Conservation (phyloP, 2,888 invertebrate species). For the Drymonia ruficornis region DNA sequence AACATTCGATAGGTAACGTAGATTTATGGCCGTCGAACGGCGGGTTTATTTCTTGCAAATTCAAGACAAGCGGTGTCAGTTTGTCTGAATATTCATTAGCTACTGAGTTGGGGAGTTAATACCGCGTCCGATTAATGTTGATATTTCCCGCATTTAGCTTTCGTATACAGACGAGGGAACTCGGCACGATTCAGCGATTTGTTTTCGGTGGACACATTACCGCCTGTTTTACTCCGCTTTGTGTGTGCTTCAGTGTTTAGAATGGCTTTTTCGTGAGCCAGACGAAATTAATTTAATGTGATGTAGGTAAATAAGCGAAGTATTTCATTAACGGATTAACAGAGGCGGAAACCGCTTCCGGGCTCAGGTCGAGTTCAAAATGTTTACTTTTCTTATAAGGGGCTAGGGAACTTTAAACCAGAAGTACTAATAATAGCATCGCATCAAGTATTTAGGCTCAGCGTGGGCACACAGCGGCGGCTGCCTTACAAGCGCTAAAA, state of each 20-base stretch:
- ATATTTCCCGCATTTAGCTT: constrained; percentile 47
- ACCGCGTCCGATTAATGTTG: constrained; percentile 57
- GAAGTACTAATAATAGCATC: constrained; percentile 49
- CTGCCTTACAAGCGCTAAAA: constrained; percentile 60
- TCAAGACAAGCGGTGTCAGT: constrained; percentile 67
- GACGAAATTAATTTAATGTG: constrained; percentile 39
- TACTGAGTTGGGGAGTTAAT: constrained; percentile 53
- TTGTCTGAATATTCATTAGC: constrained; percentile 73
- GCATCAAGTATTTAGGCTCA: constrained; percentile 62
- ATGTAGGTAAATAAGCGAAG: constrained; percentile 25
- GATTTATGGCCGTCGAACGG: constrained; percentile 61
- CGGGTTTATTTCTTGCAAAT: constrained; percentile 70
- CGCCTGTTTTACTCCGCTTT: constrained; percentile 43
- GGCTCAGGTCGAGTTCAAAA: constrained; percentile 13
- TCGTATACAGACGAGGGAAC: constrained; percentile 27
- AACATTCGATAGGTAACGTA: constrained; percentile 39
- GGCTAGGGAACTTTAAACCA: constrained; percentile 35
- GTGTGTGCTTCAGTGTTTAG: constrained; percentile 38
- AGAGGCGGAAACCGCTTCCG: constrained; percentile 19
- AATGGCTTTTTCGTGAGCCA: constrained; percentile 49
- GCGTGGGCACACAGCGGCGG: constrained; percentile 48
- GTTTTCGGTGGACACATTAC: constrained; percentile 53
- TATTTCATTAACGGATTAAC: constrained; percentile 34
- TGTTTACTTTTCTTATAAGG: constrained; percentile 22
- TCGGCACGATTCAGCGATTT: constrained; percentile 49